Percentiles rank a stretch among this genome's conserved stretches.
Evolutionary conservation across 2,888 invertebrate genomes (phyloP).

Genomic region (Minunthozetes semirufus): DNA sequence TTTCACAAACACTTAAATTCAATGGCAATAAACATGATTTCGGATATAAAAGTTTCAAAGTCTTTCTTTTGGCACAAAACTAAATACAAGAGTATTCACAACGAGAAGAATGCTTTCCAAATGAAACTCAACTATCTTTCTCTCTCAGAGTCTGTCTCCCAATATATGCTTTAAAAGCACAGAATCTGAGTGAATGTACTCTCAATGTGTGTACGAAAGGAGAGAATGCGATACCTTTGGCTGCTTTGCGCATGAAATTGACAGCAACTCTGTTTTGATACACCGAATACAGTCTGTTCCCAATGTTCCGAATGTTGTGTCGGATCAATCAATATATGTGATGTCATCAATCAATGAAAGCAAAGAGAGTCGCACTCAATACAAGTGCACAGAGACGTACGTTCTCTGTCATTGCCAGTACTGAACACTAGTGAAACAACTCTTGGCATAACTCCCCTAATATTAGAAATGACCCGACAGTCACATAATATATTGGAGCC

Average conservation of each 20-base stretch:
- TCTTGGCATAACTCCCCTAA: background rate
- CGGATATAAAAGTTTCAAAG: constrained; percentile 5
- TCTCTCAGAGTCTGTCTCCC: too few relatives aligned
- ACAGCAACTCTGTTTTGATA: background rate
- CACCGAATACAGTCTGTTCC: background rate
- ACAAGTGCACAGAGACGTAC: constrained; percentile 18
- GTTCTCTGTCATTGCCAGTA: constrained; percentile 24
- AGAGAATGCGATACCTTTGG: background rate
- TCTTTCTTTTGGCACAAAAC: constrained; percentile 1
- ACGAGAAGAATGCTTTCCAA: background rate
- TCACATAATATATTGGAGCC: constrained; percentile 18
- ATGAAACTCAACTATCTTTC: too few relatives aligned
- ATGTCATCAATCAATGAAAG: constrained; percentile 25
- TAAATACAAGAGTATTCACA: background rate
- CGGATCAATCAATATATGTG: constrained; percentile 13
- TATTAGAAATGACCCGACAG: constrained; percentile 23
- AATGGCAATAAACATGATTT: constrained; percentile 23
- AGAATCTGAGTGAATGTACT: constrained; percentile 13
- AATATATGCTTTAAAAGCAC: background rate
- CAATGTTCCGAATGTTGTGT: background rate
- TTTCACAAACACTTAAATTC: constrained; percentile 19
- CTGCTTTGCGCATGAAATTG: background rate
- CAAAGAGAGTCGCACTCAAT: constrained; percentile 14
- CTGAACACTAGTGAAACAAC: background rate
- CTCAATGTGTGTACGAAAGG: background rate